Evolutionary conservation across 1,140 invertebrate species (phyloP), one percentile per base, ranked within the genome.

Genomic region (Drosophila cardini): DNA sequence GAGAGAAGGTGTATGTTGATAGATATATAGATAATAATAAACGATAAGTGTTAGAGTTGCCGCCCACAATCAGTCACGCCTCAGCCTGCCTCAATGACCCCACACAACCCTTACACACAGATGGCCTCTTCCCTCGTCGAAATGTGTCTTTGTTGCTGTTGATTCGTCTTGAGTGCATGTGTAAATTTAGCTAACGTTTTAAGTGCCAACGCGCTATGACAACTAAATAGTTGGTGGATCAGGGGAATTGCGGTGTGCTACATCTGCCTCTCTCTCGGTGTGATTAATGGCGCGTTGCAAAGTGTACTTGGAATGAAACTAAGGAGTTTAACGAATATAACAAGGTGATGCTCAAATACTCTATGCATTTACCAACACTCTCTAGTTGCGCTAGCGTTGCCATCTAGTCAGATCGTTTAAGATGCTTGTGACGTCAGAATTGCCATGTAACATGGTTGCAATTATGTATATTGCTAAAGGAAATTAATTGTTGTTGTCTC

Each of bases 101-200:
- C 50, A 9, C 9, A 16, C 48, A 46, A 26, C 32, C 53, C 15
- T 26, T 45, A 38, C 38, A 45, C 43, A 16, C 30, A 48, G 18
- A 55, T 42, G 50, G 18, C 74, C 60, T 64, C 71, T 48, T 62
- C 53, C 58, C 52, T 42, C 13, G 7, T 46, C 21, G 46, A 63
- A 34, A 46, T 67, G 80, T 63, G 42, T 61, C 43, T 30, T 61
- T 43, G 36, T 71, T 82, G 34, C 56, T 48, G 83, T 78, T 81
- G 80, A 80, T 63, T 76, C 61, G 38, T 50, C 60, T 58, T 89
- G 72, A 87, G 83, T 87, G 84, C 83, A 87, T 87, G 83, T 83
- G 83, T 89, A 87, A 87, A 83, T 89, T 87, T 89, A 74, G 83
- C 83, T 77, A 83, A 87, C 84, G 65, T 80, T 86, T 87, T 80